A percentile compares a stretch with the other conserved stretches of the same genome.
Conservation (phyloP, 2,113 vertebrate genomes). For the Bucco capensis region DNA sequence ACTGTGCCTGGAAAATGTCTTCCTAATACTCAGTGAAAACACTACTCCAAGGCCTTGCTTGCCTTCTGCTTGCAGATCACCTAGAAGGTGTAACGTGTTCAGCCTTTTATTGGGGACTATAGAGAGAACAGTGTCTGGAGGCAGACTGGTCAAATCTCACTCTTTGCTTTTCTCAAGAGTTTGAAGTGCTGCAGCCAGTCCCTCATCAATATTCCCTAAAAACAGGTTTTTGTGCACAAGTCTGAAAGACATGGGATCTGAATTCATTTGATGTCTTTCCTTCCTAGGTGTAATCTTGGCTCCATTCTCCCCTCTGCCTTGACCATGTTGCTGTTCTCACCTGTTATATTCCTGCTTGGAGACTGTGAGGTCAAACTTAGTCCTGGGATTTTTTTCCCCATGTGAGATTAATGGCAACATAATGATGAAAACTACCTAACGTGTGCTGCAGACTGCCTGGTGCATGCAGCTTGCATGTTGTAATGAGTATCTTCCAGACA, state of each 20-base stretch:
- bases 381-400: not conserved
- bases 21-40: not conserved
- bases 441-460: not conserved
- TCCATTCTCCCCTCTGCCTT: not conserved
- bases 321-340: not conserved
- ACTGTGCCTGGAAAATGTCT: no score
- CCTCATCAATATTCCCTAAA: not conserved
- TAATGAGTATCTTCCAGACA: not conserved
- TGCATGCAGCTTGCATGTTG: not conserved
- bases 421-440: not conserved
- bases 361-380: not conserved
- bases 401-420: not conserved
- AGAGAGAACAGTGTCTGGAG: not conserved
- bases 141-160: not conserved
- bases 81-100: not conserved
- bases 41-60: not conserved
- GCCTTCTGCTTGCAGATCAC: not conserved
- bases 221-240: not conserved
- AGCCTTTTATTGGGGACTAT: not conserved
- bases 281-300: not conserved
- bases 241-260: not conserved
- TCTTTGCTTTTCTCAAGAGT: not conserved
- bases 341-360: not conserved
- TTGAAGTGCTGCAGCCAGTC: not conserved
- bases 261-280: not conserved